Evolutionary conservation across 2,113 vertebrate genomes (phyloP), one percentile per base, ranked within the genome.

Genomic region (Emydocephalus ijimae): DNA sequence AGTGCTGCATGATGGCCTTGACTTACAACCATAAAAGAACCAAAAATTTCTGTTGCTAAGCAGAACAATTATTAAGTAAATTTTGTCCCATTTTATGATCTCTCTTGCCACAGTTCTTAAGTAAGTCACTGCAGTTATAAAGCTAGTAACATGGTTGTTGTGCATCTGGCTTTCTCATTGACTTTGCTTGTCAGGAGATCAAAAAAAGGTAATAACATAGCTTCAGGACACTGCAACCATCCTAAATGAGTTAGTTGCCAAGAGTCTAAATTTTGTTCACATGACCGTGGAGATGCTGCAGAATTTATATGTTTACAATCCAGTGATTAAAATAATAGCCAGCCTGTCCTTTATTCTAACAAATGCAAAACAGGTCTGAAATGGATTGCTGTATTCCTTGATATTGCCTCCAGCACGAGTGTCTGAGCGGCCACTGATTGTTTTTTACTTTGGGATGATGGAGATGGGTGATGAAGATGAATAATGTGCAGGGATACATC

Each of bases 381-480:
- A 96, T 97, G 94, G 96, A 93, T 92, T 93, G 90, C 90, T 89
- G 43, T 95, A 94, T 93, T 95, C 39, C 23, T 59, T 91, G 88
- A 93, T 93, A 96, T 96, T 96, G 92, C 94, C 95, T 97, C 94
- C 95, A 91, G 59, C 90, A 91, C 91, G 88, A 94, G 92, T 87
- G 93, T 52, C 92, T 94, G 91, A 93, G 87, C 4, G 94, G 94
- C 93, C 94, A 93, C 91, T 88, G 92, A 64, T 59, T 92, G 92
- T 52, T 69, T 21, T 89, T 94, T 93, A 93, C 92, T 92, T 87
- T 6, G 89, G 24, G 91, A 18, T 93, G 94, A 93, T 4, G 87
- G 89, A 1, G 94, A 93, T 93, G 94, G 88, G 91, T 92, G 95
- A 96, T 87, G 57, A 56, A 48, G 87, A 93, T 95, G 94, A 97